A percentile compares a stretch with the other conserved stretches of the same genome.
phyloP scores from a whole-genome alignment of 1,140 invertebrate species.

The Drosophila novamexicana region DNA sequence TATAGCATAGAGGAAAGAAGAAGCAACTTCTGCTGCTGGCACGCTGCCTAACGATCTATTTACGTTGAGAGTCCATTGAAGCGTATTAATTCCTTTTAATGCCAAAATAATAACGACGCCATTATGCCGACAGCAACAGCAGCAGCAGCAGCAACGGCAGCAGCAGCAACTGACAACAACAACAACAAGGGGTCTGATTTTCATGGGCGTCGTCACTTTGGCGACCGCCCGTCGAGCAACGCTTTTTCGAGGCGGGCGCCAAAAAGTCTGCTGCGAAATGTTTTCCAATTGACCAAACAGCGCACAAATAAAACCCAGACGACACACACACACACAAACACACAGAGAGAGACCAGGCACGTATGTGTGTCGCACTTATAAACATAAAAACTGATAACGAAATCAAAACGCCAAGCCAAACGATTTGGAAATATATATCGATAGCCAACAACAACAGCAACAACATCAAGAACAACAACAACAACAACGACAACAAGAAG shows the following conservation, averaged over 20 bases:
- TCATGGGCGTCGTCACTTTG: constrained; percentile 44
- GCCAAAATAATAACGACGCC: constrained; percentile 82
- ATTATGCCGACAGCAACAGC: constrained; percentile 66
- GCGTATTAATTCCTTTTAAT: constrained; percentile 83
- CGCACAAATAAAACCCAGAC: constrained; percentile 73
- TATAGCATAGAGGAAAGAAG: no score
- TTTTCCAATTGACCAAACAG: constrained; percentile 82
- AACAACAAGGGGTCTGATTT: constrained; percentile 9
- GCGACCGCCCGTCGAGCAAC: constrained; percentile 45
- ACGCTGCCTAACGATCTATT: constrained; percentile 79
- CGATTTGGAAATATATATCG: constrained; percentile 78
- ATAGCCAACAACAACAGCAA: constrained; percentile 46
- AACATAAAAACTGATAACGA: constrained; percentile 82
- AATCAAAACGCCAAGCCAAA: constrained; percentile 80
- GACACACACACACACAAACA: constrained; percentile 33
- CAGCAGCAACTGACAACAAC: constrained; percentile 14
- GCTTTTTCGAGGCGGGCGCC: constrained; percentile 56
- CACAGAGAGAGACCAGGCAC: constrained; percentile 6
- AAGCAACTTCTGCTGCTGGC: constrained; percentile 33
- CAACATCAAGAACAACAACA: constrained; percentile 2
- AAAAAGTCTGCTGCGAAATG: constrained; percentile 80
- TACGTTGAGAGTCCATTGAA: constrained; percentile 77
- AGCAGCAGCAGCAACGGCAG: constrained; percentile 19
- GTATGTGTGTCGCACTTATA: constrained; percentile 62
- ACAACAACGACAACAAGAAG: constrained; percentile 2